Percentiles rank a stretch among this genome's conserved stretches.
Conservation (phyloP, 2,797 vertebrate genomes). For the Chromobotia macracanthus region DNA sequence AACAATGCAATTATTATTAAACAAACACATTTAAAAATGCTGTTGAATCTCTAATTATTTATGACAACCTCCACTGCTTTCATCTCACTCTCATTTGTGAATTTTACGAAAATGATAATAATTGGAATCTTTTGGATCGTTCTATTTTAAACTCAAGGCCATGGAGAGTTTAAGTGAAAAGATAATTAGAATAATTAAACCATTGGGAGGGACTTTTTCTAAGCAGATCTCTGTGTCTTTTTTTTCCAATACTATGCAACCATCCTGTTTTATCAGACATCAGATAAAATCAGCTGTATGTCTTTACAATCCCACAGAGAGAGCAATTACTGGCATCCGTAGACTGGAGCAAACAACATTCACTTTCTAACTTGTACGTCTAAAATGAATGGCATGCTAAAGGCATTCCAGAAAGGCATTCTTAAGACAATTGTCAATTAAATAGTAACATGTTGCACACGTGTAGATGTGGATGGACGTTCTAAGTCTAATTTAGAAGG, state of each 20-base stretch:
- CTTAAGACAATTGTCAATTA: slow-evolving; percentile 19
- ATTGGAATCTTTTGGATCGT: slow-evolving; percentile 51
- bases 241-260: slow-evolving; percentile 50
- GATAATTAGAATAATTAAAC: slow-evolving; percentile 81
- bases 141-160: slow-evolving; percentile 56
- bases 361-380: slow-evolving; percentile 21
- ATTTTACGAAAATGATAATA: slow-evolving; percentile 54
- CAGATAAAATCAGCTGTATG: slow-evolving; percentile 45
- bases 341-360: slow-evolving; percentile 5
- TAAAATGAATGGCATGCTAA: slow-evolving; percentile 8
- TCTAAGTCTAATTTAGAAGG: neutral
- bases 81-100: slow-evolving; percentile 49
- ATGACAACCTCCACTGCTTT: slow-evolving; percentile 37
- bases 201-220: slow-evolving; percentile 67
- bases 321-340: slow-evolving; percentile 2
- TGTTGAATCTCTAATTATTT: slow-evolving; percentile 33
- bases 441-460: neutral
- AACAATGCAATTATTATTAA: slow-evolving; percentile 31
- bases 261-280: slow-evolving; percentile 43
- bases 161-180: slow-evolving; percentile 68
- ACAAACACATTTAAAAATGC: slow-evolving; percentile 54
- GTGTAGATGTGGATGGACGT: no score
- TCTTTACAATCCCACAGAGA: slow-evolving; percentile 41
- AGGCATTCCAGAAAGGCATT: neutral
- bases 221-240: slow-evolving; percentile 43